Conservation (phyloP, 2,113 vertebrate genomes). For the Scophthalmus maximus region DNA sequence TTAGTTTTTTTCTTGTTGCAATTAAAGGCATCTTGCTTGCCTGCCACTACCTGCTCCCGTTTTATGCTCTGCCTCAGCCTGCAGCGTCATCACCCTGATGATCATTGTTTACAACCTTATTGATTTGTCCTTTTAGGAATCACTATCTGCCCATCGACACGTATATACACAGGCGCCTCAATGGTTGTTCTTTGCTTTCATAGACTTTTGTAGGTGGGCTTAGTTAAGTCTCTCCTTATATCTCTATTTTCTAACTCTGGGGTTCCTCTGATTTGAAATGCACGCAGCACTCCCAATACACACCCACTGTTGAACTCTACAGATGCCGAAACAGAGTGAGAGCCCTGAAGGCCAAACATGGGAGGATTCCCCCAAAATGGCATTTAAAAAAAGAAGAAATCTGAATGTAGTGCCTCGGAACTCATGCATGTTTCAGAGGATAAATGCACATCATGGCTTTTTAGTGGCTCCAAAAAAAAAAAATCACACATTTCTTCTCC, state of each 20-base stretch:
- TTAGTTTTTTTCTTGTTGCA: conserved; percentile 7
- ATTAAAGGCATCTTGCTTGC: not conserved
- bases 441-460: conserved; percentile 43
- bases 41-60: conserved; percentile 4
- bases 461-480: conserved; percentile 5
- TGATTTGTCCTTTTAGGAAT: conserved; percentile 38
- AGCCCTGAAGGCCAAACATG: not conserved
- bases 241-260: not conserved
- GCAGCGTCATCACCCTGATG: not conserved
- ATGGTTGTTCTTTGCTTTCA: not conserved
- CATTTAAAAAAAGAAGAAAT: not conserved
- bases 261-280: conserved; percentile 10
- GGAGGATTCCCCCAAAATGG: conserved; percentile 10
- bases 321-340: not conserved
- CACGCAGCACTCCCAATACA: conserved; percentile 6
- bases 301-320: conserved; percentile 14
- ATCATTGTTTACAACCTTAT: conserved; percentile 40
- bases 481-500: conserved; percentile 21
- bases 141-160: conserved; percentile 3
- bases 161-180: not conserved
- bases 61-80: not conserved
- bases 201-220: conserved; percentile 2
- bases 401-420: not conserved
- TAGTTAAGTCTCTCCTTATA: conserved; percentile 11
- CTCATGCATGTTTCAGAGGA: conserved; percentile 36